A percentile compares a stretch with the other conserved stretches of the same genome.
phyloP scores from a whole-genome alignment of 2,888 invertebrate species.

The Acanthosoma haemorrhoidale region DNA sequence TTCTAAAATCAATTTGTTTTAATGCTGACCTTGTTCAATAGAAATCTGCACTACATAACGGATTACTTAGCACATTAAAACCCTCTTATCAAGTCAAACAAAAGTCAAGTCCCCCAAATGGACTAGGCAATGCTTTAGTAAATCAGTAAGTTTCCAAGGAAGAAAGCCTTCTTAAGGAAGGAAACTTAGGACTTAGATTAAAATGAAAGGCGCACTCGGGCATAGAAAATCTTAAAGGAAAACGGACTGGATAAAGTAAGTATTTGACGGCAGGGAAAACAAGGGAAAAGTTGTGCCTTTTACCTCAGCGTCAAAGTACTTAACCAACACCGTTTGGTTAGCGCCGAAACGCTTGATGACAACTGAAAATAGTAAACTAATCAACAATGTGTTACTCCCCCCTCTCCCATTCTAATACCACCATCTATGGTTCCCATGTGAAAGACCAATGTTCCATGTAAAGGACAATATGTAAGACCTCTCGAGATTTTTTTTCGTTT shows the following conservation, averaged over 20 bases:
- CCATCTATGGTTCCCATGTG: too few species aligned
- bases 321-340: too few species aligned
- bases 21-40: background rate
- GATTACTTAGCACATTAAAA: constrained; percentile 1
- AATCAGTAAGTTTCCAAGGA: background rate
- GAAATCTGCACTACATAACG: background rate
- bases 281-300: background rate
- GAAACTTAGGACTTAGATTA: constrained; percentile 11
- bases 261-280: background rate
- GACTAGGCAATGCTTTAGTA: constrained; percentile 14
- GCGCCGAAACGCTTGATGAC: too few species aligned
- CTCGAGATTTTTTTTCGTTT: too few species aligned
- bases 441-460: too few species aligned
- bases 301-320: background rate
- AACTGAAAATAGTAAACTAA: too few species aligned
- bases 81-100: constrained; percentile 19
- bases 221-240: constrained; percentile 8
- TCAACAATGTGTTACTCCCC: too few species aligned
- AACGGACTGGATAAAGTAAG: background rate
- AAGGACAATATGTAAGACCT: too few species aligned
- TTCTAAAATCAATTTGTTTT: too few species aligned
- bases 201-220: background rate
- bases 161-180: background rate
- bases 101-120: constrained; percentile 6
- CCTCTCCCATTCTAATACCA: too few species aligned